Base-by-base conservation (phyloP, 2,797 vertebrate species). In the Phalloptychus januarius region DNA sequence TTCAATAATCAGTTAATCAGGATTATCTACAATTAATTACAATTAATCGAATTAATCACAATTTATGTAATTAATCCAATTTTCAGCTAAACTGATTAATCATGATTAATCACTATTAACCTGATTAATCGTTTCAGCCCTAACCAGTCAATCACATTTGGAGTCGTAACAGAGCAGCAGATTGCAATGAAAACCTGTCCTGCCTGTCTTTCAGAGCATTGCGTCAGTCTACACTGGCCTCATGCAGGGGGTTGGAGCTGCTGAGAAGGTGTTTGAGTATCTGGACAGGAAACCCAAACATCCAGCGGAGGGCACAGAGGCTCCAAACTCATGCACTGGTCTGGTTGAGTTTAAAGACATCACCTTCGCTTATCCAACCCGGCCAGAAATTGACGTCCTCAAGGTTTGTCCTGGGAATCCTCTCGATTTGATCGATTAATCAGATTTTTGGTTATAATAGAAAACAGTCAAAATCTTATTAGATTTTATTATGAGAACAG, bases 191-290 rank as follows among this genome's bases (percentile, higher is more conserved):
- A 75, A 45, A 25, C 16, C 10, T 38, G 0, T 5, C 13, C 18
- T 31, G 2, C 46, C 16, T 71, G 0, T 83, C 63, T 85, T 77
- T 5, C 94, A 99, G 98, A 97, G 91, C 0, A 95, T 99, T 0
- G 96, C 97, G 36, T 97, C 97, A 0, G 97, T 98, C 72, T 99
- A 98, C 92, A 97, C 97, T 0, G 98, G 97, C 72, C 95, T 99
- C 77, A 99, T 99, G 98, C 97, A 99, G 88, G 98, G 98, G 0
- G 97, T 98, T 0, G 98, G 98, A 13, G 97, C 97, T 0, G 97
- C 98, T 0, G 98, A 99, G 94, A 99, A 99, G 87, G 97, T 99
- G 44, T 98, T 99, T 0, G 97, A 99, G 92, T 98, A 98, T 91
- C 96, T 99, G 0, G 97, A 99, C 89, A 94, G 97, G 79, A 85